phyloP scores from a whole-genome alignment of 2,888 invertebrate species.

The Tromatobia lineatoria region DNA sequence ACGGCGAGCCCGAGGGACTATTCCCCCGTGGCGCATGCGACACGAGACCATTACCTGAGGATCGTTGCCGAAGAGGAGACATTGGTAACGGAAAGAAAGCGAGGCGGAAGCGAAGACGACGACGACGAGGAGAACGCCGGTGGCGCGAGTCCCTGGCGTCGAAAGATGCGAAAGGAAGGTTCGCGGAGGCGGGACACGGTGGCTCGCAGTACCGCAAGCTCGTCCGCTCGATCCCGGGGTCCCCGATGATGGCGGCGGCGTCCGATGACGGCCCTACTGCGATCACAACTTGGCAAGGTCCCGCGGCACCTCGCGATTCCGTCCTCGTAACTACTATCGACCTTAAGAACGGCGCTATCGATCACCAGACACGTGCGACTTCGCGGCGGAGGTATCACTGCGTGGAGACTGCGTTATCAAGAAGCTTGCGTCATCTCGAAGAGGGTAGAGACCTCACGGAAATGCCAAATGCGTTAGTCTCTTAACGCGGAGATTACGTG shows the following conservation, averaged over 20 bases:
- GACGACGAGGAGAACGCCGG: conserved; percentile 13
- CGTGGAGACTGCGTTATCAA: conserved; percentile 37
- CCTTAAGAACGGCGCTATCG: conserved; percentile 40
- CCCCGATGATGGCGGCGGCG: conserved; percentile 76
- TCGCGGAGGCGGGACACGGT: conserved; percentile 40
- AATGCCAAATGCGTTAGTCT: background rate
- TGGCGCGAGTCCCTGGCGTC: conserved; percentile 9
- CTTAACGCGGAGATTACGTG: background rate
- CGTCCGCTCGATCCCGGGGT: conserved; percentile 63
- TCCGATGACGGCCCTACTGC: conserved; percentile 58
- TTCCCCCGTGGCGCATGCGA: conserved; percentile 34
- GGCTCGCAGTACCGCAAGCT: conserved; percentile 32
- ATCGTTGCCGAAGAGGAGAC: background rate
- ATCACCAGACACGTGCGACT: conserved; percentile 31
- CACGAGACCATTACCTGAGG: background rate
- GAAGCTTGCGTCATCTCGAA: conserved; percentile 38
- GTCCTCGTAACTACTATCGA: conserved; percentile 57
- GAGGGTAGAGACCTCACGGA: background rate
- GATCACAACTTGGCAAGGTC: conserved; percentile 66
- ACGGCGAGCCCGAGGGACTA: conserved; percentile 28
- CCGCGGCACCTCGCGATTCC: conserved; percentile 57
- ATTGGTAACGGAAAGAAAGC: conserved; percentile 13
- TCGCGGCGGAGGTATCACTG: conserved; percentile 56
- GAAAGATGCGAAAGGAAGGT: conserved; percentile 55
- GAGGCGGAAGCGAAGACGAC: conserved; percentile 32